Evolutionary conservation across 2,113 vertebrate genomes (phyloP).

Genomic region (Triplophysa siluroides): DNA sequence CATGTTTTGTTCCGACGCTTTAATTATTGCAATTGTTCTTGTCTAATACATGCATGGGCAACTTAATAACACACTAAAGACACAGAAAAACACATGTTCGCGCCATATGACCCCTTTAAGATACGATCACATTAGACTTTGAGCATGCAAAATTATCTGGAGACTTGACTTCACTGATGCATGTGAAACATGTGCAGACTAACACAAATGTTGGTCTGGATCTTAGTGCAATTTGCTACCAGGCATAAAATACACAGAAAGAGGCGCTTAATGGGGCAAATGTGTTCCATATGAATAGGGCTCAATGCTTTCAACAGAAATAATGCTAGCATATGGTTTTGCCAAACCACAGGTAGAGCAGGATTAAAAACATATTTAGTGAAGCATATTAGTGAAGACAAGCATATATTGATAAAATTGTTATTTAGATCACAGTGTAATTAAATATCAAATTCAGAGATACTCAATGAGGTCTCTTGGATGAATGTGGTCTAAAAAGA

Average conservation of each 20-base stretch:
- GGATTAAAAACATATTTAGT: constrained; percentile 11
- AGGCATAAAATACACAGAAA: background rate
- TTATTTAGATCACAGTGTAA: background rate
- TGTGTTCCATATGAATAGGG: background rate
- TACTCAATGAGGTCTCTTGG: background rate
- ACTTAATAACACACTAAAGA: no score
- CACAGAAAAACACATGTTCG: no score
- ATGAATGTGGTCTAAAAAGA: background rate
- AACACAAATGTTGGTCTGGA: background rate
- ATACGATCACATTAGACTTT: background rate
- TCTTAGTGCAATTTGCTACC: constrained; percentile 11
- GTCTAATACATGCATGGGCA: no score
- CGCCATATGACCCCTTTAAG: background rate
- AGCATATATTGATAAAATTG: background rate
- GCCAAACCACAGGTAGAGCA: background rate
- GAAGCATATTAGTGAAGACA: background rate
- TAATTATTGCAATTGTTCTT: no score
- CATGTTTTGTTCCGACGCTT: no score
- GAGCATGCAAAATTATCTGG: background rate
- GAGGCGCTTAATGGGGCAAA: background rate
- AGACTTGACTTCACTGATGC: background rate
- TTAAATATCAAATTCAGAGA: background rate
- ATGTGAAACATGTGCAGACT: background rate
- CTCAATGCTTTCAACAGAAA: background rate
- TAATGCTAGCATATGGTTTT: background rate